phyloP scores from a whole-genome alignment of 2,888 invertebrate genomes.

The Eucriotettix oculatus region DNA sequence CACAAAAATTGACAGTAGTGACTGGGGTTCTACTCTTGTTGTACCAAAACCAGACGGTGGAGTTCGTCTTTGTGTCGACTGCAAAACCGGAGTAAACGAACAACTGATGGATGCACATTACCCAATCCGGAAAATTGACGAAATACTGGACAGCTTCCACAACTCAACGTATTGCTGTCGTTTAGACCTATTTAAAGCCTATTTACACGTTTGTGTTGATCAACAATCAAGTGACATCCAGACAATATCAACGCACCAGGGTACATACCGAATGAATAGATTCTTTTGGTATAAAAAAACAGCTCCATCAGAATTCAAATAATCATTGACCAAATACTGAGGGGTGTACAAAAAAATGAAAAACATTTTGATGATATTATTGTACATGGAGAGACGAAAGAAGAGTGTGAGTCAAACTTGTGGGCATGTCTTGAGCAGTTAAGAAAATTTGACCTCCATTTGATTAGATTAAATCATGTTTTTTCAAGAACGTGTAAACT shows the following conservation, averaged over 20 bases:
- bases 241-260: not conserved
- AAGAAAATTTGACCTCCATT: not conserved
- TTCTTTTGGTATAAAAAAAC: too few relatives aligned
- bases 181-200: conserved; percentile 17
- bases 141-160: conserved; percentile 14
- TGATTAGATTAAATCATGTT: too few relatives aligned
- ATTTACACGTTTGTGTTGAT: conserved; percentile 1
- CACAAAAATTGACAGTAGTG: not conserved
- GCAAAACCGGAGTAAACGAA: too few relatives aligned
- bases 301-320: conserved; percentile 10
- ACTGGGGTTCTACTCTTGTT: conserved; percentile 6
- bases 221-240: not conserved
- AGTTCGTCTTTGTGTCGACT: conserved; percentile 6
- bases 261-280: conserved; percentile 10
- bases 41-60: conserved; percentile 5
- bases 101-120: too few relatives aligned
- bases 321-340: conserved; percentile 7
- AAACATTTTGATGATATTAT: conserved; percentile 9
- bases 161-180: conserved; percentile 16
- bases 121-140: too few relatives aligned
- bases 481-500: too few relatives aligned
- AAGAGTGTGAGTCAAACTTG: not conserved
- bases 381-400: not conserved
- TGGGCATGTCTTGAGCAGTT: not conserved
- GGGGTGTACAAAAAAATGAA: conserved; percentile 7